phyloP scores from a whole-genome alignment of 2,888 invertebrate species.

The Chaetogeoica ovagalla region DNA sequence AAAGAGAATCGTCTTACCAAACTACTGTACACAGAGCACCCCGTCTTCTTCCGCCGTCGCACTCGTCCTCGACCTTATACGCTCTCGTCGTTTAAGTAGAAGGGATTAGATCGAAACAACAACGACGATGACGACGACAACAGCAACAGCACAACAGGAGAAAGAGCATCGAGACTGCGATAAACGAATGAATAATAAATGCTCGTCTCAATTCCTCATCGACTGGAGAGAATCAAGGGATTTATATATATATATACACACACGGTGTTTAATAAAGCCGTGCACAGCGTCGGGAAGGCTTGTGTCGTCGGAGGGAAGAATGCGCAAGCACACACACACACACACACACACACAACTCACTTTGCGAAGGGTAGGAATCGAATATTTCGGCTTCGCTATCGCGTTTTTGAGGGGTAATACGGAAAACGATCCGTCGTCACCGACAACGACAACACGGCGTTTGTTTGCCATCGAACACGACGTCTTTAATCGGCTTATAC shows the following conservation, averaged over 20 bases:
- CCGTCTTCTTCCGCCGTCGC: too few relatives aligned
- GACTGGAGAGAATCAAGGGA: constrained; percentile 27
- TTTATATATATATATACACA: not conserved
- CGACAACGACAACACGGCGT: constrained; percentile 13
- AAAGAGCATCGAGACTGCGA: constrained; percentile 32
- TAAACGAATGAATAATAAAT: constrained; percentile 49
- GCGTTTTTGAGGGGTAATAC: constrained; percentile 17
- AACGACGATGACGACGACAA: constrained; percentile 2
- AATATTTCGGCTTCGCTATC: constrained; percentile 8
- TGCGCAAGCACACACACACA: not conserved
- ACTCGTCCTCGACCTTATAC: too few relatives aligned
- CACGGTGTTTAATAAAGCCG: not conserved
- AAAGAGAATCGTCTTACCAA: too few relatives aligned
- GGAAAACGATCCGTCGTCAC: constrained; percentile 26
- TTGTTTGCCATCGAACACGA: constrained; percentile 38
- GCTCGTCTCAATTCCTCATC: constrained; percentile 22
- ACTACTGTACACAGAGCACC: too few relatives aligned
- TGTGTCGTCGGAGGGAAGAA: too few relatives aligned
- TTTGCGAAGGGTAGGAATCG: not conserved
- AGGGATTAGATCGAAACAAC: constrained; percentile 11
- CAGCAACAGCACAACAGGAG: too few relatives aligned
- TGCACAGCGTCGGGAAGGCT: not conserved
- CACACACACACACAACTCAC: not conserved
- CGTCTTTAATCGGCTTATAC: constrained; percentile 42
- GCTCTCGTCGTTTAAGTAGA: too few relatives aligned